Base-by-base conservation (phyloP, 35 echinoderm and acorn worm species). In the Apostichopus californicus region DNA sequence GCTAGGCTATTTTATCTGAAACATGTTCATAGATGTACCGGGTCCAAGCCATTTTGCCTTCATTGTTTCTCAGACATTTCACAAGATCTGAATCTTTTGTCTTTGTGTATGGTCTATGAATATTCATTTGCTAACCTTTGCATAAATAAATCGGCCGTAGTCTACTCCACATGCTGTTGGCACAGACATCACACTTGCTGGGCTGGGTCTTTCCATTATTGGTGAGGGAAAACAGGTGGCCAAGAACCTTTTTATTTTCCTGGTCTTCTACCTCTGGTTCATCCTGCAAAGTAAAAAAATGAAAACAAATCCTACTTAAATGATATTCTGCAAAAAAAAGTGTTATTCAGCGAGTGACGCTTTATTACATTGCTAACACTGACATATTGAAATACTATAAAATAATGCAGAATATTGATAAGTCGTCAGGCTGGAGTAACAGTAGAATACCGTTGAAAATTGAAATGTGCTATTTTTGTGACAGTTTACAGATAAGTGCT, bases 161-260 rank as follows among this genome's bases (percentile, higher is more conserved):
- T 77, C 96, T 83, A 17, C 91, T 89, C 97, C 97, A 99, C 78
- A 99, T 99, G 78, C 96, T 87, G 6, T 91, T 93, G 52, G 92
- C 91, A 90, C 97, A 99, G 8, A 90, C 93, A 58, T 99, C 97
- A 96, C 97, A 99, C 8, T 28, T 77, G 73, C 77, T 91, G 71
- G 89, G 26, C 20, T 95, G 97, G 78, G 92, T 92, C 15, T 99
- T 99, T 91, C 94, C 94, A 64, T 88, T 93, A 80, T 93, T 93
- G 25, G 88, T 95, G 65, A 92, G 87, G 46, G 59, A 24, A 17
- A 99, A 99, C 5, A 73, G 84, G 81, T 99, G 97, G 7, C 97
- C 97, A 18, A 99, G 92, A 17, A 94, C 92, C 58, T 85, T 82
- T 78, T 99, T 99, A 9, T 88, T 87, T 8, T 96, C 92, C 1